A percentile compares a stretch with the other conserved stretches of the same genome.
Conservation (phyloP, 2,888 invertebrate species). For the Rhogogaster chlorosoma region DNA sequence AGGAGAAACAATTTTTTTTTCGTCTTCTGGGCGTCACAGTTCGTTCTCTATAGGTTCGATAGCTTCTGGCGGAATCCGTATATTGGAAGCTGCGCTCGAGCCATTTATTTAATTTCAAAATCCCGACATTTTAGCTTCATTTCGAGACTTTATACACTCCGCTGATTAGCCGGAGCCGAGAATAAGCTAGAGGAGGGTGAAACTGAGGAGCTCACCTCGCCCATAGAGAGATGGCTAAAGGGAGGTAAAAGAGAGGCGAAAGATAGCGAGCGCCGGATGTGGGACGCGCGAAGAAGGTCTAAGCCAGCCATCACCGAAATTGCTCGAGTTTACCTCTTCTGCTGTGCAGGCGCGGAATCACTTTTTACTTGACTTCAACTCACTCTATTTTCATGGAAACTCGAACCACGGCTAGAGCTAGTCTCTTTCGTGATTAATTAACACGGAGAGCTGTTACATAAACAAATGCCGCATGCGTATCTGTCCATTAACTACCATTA, state of each 20-base stretch:
- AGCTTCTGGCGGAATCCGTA: not conserved
- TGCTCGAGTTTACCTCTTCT: constrained; percentile 70
- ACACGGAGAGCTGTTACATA: constrained; percentile 5
- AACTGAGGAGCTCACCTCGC: constrained; percentile 47
- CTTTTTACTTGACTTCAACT: constrained; percentile 56
- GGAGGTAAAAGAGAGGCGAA: constrained; percentile 51
- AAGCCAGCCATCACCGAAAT: constrained; percentile 75
- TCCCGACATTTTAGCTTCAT: constrained; percentile 69
- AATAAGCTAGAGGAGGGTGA: constrained; percentile 47
- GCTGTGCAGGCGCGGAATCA: constrained; percentile 48
- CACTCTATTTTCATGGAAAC: constrained; percentile 52
- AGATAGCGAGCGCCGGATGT: constrained; percentile 50
- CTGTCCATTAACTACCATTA: not conserved
- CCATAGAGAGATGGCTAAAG: constrained; percentile 49
- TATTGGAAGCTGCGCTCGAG: constrained; percentile 16
- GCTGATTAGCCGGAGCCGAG: constrained; percentile 68
- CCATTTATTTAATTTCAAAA: constrained; percentile 72
- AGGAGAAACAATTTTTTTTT: not conserved
- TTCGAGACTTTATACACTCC: constrained; percentile 69
- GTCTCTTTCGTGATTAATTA: constrained; percentile 46
- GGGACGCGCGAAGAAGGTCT: constrained; percentile 62
- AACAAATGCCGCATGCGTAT: constrained; percentile 11
- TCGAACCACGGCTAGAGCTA: constrained; percentile 30
- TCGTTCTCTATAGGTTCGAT: constrained; percentile 11
- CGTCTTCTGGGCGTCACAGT: not conserved